A percentile compares a stretch with the other conserved stretches of the same genome.
Evolutionary conservation across 2,797 vertebrate species (phyloP).

Genomic region (Dryobates pubescens): DNA sequence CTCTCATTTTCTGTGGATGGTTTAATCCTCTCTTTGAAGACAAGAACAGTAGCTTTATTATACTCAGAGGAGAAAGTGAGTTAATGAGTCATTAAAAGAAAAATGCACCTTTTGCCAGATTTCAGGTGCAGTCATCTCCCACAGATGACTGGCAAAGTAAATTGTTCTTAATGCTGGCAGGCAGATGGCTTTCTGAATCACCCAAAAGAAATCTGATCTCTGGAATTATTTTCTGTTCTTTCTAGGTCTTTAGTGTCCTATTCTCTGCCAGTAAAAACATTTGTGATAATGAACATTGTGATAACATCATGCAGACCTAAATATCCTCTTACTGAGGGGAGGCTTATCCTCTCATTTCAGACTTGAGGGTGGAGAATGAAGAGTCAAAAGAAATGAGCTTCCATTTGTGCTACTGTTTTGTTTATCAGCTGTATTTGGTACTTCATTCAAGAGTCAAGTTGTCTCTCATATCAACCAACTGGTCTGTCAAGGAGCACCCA

Average conservation of each 20-base stretch:
- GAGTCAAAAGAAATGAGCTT: neutral
- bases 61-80: neutral
- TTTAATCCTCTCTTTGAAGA: neutral
- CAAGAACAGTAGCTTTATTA: neutral
- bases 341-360: neutral
- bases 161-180: neutral
- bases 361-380: neutral
- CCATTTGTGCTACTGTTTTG: neutral
- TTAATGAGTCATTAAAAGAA: constrained; percentile 1
- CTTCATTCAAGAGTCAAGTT: neutral
- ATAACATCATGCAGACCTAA: neutral
- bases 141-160: neutral
- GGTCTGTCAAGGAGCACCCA: neutral
- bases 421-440: neutral
- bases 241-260: neutral
- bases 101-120: neutral
- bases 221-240: neutral
- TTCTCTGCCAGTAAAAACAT: neutral
- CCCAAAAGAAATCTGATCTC: neutral
- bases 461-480: neutral
- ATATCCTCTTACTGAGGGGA: neutral
- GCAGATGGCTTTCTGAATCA: neutral
- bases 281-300: neutral
- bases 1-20: neutral
- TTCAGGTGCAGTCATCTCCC: neutral